Conservation (phyloP, 2,888 invertebrate genomes). For the Myopa tessellatipennis region DNA sequence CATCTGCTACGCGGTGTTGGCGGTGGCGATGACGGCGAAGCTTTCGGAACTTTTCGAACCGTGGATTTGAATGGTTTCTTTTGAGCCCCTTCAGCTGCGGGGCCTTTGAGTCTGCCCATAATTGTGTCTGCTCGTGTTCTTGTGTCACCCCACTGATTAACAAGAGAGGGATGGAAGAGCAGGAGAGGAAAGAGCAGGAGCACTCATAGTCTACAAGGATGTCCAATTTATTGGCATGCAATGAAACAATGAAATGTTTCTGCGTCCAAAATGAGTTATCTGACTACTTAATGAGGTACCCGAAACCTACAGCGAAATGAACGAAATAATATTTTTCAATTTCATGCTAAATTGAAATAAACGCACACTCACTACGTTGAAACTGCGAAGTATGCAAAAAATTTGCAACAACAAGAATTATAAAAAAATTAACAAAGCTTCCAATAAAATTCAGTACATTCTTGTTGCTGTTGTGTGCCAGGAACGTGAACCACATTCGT, state of each 20-base stretch:
- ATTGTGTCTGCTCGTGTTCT: no score
- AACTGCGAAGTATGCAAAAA: not conserved
- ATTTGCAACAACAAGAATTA: not conserved
- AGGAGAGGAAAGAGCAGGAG: no score
- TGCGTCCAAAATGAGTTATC: not conserved
- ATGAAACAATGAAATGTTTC: no score
- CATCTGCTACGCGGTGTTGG: slow-evolving; percentile 9
- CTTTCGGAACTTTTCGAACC: slow-evolving; percentile 12
- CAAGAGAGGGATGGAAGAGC: no score
- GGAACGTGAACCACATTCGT: slow-evolving; percentile 48
- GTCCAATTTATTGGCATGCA: not conserved
- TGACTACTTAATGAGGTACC: not conserved
- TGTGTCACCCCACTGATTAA: no score
- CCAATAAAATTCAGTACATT: slow-evolving; percentile 16
- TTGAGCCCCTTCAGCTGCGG: no score
- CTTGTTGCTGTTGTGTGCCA: slow-evolving; percentile 1
- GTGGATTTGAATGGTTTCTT: no score
- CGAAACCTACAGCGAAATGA: not conserved
- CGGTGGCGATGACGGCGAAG: not conserved
- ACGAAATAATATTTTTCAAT: slow-evolving; percentile 31
- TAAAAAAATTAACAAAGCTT: slow-evolving; percentile 12
- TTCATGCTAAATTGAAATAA: slow-evolving; percentile 37
- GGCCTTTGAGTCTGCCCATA: no score
- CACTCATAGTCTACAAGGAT: not conserved
- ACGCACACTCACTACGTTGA: not conserved